A percentile compares a stretch with the other conserved stretches of the same genome.
These are phyloP conservation scores for Spodoptera picta DNA, from an alignment of 2,888 invertebrate genomes.

Conservation along the genomic window DNA sequence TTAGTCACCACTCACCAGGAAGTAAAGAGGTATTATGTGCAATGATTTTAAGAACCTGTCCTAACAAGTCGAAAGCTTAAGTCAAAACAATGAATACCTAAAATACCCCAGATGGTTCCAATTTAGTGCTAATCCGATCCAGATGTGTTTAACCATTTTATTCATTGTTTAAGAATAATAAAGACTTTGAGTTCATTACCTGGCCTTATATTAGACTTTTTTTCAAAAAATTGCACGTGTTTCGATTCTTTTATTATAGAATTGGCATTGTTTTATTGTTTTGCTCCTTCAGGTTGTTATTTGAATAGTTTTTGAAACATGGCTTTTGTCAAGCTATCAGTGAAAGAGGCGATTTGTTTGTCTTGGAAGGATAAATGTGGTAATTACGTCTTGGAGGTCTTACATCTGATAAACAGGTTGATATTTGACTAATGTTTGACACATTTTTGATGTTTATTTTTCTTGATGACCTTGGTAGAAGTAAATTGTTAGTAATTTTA, in stretches of 20 bases:
- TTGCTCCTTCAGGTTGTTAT: slow-evolving; percentile 2
- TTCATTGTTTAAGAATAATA: slow-evolving; percentile 40
- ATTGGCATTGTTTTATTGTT: slow-evolving; percentile 40
- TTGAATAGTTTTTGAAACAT: slow-evolving; percentile 2
- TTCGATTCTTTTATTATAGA: slow-evolving; percentile 15
- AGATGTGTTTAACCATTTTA: slow-evolving; percentile 48
- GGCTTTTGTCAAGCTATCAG: no score
- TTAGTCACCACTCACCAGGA: no score
- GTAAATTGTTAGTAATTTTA: no score
- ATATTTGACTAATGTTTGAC: no score
- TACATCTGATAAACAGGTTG: no score
- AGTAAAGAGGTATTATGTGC: not conserved
- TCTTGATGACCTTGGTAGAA: no score
- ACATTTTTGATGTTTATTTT: no score
- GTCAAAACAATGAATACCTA: slow-evolving; percentile 33
- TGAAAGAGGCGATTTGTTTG: not conserved
- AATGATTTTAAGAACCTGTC: slow-evolving; percentile 29
- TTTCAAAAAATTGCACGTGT: slow-evolving; percentile 34
- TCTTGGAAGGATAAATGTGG: no score
- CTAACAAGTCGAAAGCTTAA: slow-evolving; percentile 36
- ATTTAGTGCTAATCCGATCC: slow-evolving; percentile 35
- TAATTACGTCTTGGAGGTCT: not conserved
- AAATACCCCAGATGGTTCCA: slow-evolving; percentile 50
- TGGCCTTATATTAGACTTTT: slow-evolving; percentile 16
- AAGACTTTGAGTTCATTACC: slow-evolving; percentile 44